Percentiles rank a stretch among this genome's conserved stretches.
Conservation (phyloP, 35 echinoderm and acorn worm species). For the Ophiothrix spiculata region DNA sequence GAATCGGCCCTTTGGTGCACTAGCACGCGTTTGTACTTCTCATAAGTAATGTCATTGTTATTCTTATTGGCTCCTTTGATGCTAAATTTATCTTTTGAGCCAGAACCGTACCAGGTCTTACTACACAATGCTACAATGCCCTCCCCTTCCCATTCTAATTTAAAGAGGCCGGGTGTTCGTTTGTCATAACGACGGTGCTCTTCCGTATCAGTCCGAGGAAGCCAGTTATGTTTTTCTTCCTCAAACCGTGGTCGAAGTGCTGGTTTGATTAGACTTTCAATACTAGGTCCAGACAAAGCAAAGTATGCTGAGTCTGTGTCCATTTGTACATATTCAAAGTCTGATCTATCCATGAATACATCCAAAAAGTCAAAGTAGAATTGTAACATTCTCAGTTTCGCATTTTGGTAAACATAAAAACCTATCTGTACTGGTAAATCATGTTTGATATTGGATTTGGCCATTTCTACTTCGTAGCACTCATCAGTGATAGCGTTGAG, state of each 20-base stretch:
- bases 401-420: slow-evolving; percentile 24
- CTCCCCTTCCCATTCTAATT: slow-evolving; percentile 51
- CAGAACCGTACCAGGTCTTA: not conserved
- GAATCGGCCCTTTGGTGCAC: not conserved
- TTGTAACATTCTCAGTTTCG: slow-evolving; percentile 29
- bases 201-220: slow-evolving; percentile 30
- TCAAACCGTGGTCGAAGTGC: not conserved
- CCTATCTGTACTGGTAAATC: slow-evolving; percentile 28
- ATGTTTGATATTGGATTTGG: not conserved
- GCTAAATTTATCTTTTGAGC: slow-evolving; percentile 18
- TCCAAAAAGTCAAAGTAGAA: slow-evolving; percentile 63
- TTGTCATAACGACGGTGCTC: slow-evolving; percentile 20
- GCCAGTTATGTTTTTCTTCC: slow-evolving; percentile 22
- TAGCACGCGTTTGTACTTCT: slow-evolving; percentile 11
- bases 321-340: slow-evolving; percentile 61
- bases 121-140: slow-evolving; percentile 24
- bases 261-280: slow-evolving; percentile 18
- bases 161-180: slow-evolving; percentile 34
- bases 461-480: slow-evolving; percentile 36
- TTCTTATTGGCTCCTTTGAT: slow-evolving; percentile 37
- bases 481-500: slow-evolving; percentile 32
- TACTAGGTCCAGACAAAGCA: slow-evolving; percentile 6
- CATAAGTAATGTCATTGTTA: not conserved
- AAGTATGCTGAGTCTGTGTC: slow-evolving; percentile 73
- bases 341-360: slow-evolving; percentile 25